Base-by-base conservation (phyloP, 2,797 vertebrate genomes). In the Anabas testudineus region DNA sequence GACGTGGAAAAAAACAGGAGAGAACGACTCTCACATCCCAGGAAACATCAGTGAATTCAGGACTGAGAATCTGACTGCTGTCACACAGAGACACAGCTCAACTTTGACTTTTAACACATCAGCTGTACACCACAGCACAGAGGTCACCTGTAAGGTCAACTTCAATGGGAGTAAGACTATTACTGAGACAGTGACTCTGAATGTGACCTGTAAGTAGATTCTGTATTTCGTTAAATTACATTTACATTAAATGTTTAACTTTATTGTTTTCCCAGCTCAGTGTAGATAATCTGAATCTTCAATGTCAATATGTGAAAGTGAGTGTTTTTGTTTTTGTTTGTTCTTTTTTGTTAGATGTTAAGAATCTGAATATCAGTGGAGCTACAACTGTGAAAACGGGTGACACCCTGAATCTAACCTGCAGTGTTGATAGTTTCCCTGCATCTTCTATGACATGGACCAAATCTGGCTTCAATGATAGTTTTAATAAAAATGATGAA, bases 81-180 rank as follows among this genome's bases (percentile, higher is more conserved):
- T 39, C 19, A 26, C 47, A 9, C 47, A 43, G 19, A 66, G 48
- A 24, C 61, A 15, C 59, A 37, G n/a, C 53, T 90, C 88, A 51
- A 54, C 26, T 41, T 37, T 88, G 80, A 80, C 42, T 43, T 85
- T 91, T 34, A 70, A 28, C 0, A 9, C 28, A 16, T 81, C 75
- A 45, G 56, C 71, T 34, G 16, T 84, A 26, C n/a, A n/a, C n/a
- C n/a, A n/a, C n/a, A n/a, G n/a, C n/a, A n/a, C n/a, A n/a, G n/a
- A n/a, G n/a, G n/a, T n/a, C n/a, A n/a, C n/a, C n/a, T n/a, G n/a
- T n/a, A n/a, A n/a, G n/a, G n/a, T n/a, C n/a, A n/a, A n/a, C n/a
- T n/a, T n/a, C n/a, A n/a, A n/a, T n/a, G n/a, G n/a, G n/a, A n/a
- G n/a, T n/a, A n/a, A n/a, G n/a, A n/a, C n/a, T n/a, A n/a, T n/a